phyloP scores from a whole-genome alignment of 1,140 invertebrate species.

The Stenopsyche tienmushanensis region DNA sequence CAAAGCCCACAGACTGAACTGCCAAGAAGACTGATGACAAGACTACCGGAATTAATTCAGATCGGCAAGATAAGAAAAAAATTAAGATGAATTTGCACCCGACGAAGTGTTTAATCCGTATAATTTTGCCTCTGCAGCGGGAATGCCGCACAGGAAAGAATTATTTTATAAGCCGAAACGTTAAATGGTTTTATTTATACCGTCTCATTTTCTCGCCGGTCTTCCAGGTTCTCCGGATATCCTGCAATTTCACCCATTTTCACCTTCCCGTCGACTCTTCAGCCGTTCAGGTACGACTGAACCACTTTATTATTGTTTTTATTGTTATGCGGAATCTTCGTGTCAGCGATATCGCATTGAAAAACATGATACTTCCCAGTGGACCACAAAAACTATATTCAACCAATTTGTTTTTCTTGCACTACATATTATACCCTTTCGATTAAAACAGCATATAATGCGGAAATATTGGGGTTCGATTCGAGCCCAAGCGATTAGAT shows the following conservation, averaged over 20 bases:
- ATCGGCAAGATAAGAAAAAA: no score
- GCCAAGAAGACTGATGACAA: no score
- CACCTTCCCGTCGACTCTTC: not conserved
- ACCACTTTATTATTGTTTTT: constrained; percentile 9
- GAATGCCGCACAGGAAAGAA: not conserved
- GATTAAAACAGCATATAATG: no score
- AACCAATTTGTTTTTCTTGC: no score
- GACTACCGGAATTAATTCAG: no score
- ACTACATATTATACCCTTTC: no score
- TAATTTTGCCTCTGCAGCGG: not conserved
- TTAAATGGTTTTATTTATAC: constrained; percentile 37
- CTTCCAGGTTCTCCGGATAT: constrained; percentile 19
- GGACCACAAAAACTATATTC: not conserved
- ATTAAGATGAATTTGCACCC: no score
- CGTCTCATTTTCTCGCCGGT: constrained; percentile 26
- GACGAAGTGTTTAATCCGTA: no score
- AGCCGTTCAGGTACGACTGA: not conserved
- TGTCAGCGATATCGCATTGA: not conserved
- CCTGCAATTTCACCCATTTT: constrained; percentile 9
- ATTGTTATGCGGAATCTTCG: not conserved
- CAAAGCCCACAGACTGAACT: not conserved
- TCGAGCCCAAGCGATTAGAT: no score
- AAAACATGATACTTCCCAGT: not conserved
- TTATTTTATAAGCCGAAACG: constrained; percentile 11
- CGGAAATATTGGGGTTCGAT: no score